Percentiles rank a stretch among this genome's conserved stretches.
These are phyloP conservation scores for Apamea anceps DNA, from an alignment of 2,888 invertebrate species.

Conservation along the genomic window DNA sequence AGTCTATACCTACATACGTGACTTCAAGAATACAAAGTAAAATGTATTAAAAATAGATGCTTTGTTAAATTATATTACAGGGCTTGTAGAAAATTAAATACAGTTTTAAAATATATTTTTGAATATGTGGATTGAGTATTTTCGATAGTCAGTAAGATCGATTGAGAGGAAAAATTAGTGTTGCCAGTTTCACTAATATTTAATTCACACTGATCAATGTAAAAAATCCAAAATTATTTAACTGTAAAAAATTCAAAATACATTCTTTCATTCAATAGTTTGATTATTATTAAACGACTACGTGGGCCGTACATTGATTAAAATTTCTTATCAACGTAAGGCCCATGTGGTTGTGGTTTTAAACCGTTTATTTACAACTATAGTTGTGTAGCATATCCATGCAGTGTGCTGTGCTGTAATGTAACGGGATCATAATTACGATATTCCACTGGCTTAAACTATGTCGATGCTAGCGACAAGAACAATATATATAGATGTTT, in stretches of 20 bases:
- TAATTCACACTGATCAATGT: constrained; percentile 37
- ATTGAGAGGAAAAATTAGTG: constrained; percentile 1
- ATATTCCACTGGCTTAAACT: not conserved
- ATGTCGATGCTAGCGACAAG: not conserved
- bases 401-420: too few relatives aligned
- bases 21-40: constrained; percentile 21
- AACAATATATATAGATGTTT: not conserved
- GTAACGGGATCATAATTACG: not conserved
- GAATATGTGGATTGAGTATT: constrained; percentile 47
- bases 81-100: constrained; percentile 60
- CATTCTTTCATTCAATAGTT: not conserved
- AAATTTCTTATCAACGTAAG: not conserved
- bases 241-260: not conserved
- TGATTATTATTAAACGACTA: not conserved
- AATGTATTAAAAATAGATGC: constrained; percentile 56
- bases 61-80: constrained; percentile 65
- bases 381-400: too few relatives aligned
- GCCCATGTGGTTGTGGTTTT: not conserved
- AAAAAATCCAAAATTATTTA: not conserved
- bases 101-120: constrained; percentile 59
- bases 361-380: not conserved
- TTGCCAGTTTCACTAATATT: constrained; percentile 23
- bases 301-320: not conserved
- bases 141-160: constrained; percentile 35
- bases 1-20: constrained; percentile 19